Conservation (phyloP, 2,113 vertebrate species). For the Artemisiospiza belli region DNA sequence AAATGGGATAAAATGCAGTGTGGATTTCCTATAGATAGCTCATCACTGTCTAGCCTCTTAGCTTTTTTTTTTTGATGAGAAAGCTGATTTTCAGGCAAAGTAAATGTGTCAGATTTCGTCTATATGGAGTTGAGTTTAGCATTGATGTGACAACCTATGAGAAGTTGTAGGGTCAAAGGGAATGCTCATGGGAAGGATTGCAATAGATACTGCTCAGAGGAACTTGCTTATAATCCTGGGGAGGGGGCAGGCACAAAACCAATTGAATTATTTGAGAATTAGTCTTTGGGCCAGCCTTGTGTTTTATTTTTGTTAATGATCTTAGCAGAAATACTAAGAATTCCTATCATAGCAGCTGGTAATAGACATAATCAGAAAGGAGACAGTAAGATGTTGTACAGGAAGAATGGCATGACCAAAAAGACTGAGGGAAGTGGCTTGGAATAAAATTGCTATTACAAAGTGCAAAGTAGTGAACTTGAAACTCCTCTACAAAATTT, state of each 20-base stretch:
- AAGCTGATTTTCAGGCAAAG: slow-evolving; percentile 36
- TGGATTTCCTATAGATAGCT: slow-evolving; percentile 41
- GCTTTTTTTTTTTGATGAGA: slow-evolving; percentile 29
- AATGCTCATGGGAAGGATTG: background rate
- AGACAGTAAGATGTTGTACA: background rate
- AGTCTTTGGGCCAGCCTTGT: background rate
- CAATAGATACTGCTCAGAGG: background rate
- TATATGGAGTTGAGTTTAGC: slow-evolving; percentile 28
- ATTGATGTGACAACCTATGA: slow-evolving; percentile 21
- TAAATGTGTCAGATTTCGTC: slow-evolving; percentile 33
- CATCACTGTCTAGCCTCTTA: slow-evolving; percentile 40
- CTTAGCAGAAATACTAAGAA: background rate
- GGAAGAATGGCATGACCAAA: background rate
- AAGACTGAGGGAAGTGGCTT: background rate
- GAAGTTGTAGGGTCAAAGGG: slow-evolving; percentile 27
- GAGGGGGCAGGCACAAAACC: background rate
- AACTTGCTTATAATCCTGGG: background rate
- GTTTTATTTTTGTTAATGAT: background rate
- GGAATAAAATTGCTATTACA: background rate
- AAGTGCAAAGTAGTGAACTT: background rate
- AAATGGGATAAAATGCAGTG: slow-evolving; percentile 22
- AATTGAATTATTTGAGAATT: background rate
- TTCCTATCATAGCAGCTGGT: background rate
- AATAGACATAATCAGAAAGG: background rate
- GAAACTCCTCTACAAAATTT: background rate